These are phyloP conservation scores for Bos taurus DNA, from an alignment of 2,113 vertebrate genomes.

Conservation along the genomic window DNA sequence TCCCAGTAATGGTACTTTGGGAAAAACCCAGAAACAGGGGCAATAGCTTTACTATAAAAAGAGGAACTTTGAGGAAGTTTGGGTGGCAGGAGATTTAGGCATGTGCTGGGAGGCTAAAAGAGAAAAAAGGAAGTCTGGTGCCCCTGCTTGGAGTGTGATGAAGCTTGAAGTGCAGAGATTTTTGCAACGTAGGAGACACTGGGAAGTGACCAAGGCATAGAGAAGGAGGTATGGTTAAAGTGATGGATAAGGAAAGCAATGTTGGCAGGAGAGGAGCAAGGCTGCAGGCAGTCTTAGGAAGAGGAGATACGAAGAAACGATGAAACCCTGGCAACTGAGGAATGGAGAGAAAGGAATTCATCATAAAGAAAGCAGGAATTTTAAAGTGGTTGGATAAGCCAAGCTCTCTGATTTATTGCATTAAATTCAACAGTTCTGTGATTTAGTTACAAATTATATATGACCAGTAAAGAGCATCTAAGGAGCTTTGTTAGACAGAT, in stretches of 20 bases:
- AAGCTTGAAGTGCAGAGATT: background rate
- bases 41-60: background rate
- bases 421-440: background rate
- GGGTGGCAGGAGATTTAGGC: background rate
- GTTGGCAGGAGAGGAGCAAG: background rate
- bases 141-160: background rate
- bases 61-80: background rate
- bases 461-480: background rate
- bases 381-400: background rate
- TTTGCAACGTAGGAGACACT: background rate
- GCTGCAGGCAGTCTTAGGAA: background rate
- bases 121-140: background rate
- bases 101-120: background rate
- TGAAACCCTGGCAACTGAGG: background rate
- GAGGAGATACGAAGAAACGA: background rate
- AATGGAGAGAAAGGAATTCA: background rate
- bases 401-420: background rate
- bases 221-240: background rate
- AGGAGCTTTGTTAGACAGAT: background rate
- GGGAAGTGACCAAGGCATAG: background rate
- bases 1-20: background rate
- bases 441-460: background rate
- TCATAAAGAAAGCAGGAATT: background rate
- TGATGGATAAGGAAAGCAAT: background rate
- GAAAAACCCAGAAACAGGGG: background rate